These are phyloP conservation scores for Xenopus petersii DNA, from an alignment of 2,797 vertebrate species.

Conservation along the genomic window DNA sequence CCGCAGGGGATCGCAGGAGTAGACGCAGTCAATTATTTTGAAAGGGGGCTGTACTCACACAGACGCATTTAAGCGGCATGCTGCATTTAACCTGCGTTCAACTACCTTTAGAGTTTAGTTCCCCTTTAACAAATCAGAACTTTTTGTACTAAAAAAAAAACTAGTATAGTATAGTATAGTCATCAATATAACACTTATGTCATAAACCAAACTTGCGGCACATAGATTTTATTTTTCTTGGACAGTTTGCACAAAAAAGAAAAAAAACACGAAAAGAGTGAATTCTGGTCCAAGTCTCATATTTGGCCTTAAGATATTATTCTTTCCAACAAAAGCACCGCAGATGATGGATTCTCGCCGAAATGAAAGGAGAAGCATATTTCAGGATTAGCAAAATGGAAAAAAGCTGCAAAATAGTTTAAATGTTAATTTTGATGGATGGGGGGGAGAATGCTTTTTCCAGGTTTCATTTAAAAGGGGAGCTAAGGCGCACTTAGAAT, in stretches of 20 bases:
- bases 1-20: too few relatives aligned
- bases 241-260: conserved; percentile 10
- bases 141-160: too few relatives aligned
- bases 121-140: not conserved
- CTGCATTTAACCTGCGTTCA: too few relatives aligned
- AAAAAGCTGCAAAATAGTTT: not conserved
- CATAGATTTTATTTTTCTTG: conserved; percentile 28
- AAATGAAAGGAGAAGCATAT: not conserved
- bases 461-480: too few relatives aligned
- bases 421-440: not conserved
- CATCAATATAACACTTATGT: conserved; percentile 29
- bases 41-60: too few relatives aligned
- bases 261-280: not conserved
- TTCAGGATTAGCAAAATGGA: not conserved
- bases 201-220: conserved; percentile 14
- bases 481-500: too few relatives aligned
- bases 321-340: conserved; percentile 14
- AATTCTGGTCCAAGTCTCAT: conserved; percentile 6
- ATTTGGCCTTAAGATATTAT: conserved; percentile 6
- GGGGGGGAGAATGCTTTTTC: too few relatives aligned
- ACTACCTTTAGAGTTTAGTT: not conserved
- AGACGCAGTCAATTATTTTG: too few relatives aligned
- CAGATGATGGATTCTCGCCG: conserved; percentile 2
- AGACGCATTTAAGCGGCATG: too few relatives aligned
- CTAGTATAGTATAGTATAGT: too few relatives aligned